phyloP scores from a whole-genome alignment of 2,113 vertebrate genomes.

The Taxidea taxus region DNA sequence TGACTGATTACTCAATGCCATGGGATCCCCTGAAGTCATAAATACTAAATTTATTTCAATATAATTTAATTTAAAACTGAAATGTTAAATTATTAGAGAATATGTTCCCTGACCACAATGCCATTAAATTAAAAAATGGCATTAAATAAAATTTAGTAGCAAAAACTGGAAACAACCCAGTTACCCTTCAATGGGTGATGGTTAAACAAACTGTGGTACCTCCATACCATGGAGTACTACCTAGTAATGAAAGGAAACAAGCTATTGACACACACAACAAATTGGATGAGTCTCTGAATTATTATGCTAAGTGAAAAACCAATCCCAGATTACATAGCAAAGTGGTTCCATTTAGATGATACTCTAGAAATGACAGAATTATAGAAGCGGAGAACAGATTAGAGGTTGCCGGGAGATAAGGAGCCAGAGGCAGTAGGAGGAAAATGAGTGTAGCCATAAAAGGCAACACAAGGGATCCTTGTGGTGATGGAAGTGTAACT shows the following conservation, averaged over 20 bases:
- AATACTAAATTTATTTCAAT: background rate
- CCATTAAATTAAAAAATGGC: background rate
- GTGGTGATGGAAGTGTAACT: background rate
- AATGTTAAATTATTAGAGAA: background rate
- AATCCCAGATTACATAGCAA: background rate
- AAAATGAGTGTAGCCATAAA: background rate
- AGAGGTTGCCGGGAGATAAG: background rate
- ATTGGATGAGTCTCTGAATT: background rate
- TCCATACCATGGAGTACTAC: no score
- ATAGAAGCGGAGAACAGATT: background rate
- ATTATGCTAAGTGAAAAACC: background rate
- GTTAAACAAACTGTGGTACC: background rate
- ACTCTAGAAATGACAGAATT: background rate
- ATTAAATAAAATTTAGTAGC: background rate
- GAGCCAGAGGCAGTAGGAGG: background rate
- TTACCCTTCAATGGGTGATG: background rate
- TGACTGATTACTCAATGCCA: background rate
- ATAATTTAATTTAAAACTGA: background rate
- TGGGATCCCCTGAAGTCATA: background rate
- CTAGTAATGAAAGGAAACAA: background rate
- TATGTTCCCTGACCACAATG: background rate
- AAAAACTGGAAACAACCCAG: background rate
- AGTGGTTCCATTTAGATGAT: background rate
- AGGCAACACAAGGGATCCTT: fast-evolving
- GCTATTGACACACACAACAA: background rate